Evolutionary conservation across 2,113 vertebrate species (phyloP).

Genomic region (Litocranius walleri): DNA sequence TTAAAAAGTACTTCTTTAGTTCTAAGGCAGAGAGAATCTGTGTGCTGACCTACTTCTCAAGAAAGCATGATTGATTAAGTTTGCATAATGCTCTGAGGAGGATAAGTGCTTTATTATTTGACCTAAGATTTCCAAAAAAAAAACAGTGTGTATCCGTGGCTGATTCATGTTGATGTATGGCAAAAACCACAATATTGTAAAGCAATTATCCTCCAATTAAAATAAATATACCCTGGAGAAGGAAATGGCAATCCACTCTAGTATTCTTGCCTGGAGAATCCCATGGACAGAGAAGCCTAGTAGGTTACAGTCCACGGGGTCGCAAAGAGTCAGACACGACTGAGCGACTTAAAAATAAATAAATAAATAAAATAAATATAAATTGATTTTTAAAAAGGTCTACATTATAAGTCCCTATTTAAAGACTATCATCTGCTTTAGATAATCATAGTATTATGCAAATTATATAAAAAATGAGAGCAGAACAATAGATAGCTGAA

Average conservation of each 20-base stretch:
- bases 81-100: conserved; percentile 33
- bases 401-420: not conserved
- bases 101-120: conserved; percentile 36
- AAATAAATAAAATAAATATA: not conserved
- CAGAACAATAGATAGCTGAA: not conserved
- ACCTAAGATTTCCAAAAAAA: not conserved
- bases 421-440: not conserved
- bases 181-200: not conserved
- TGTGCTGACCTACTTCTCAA: conserved; percentile 40
- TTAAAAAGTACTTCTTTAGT: not conserved
- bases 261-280: no score
- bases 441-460: not conserved
- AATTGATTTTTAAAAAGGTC: not conserved
- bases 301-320: no score
- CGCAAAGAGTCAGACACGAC: no score
- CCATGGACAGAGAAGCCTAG: no score
- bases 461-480: not conserved
- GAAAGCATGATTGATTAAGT: conserved; percentile 14
- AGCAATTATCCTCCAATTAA: not conserved
- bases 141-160: not conserved
- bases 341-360: no score
- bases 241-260: no score
- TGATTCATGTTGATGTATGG: not conserved
- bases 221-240: not conserved
- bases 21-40: not conserved